Base-by-base conservation (phyloP, 2,888 invertebrate species). In the Ophonus ardosiacus region DNA sequence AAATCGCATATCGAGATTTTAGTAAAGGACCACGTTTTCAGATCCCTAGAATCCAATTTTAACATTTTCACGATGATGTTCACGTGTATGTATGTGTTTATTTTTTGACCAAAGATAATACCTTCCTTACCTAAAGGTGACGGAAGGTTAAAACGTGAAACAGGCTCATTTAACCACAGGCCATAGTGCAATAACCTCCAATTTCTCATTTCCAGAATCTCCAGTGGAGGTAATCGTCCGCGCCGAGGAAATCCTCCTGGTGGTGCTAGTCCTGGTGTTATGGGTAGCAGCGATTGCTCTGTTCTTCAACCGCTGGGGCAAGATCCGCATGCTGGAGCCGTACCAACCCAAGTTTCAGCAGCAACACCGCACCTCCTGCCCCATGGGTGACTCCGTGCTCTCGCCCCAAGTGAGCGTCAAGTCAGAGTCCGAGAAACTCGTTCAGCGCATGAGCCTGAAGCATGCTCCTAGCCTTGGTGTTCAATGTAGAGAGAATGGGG, bases 271-370 rank as follows among this genome's bases (percentile, higher is more conserved):
- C 31, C 92, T 98, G 21, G 93, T 97, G 71, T 94, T 97, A 13
- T 98, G 98, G 98, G 96, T 96, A 82, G 97, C 96, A 0, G 97
- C 97, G 86, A 97, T 97, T 86, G 96, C 96, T 2, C 93, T 97
- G 65, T 98, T 98, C 93, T 97, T 98, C 93, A 97, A 98, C 92
- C 96, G 97, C 87, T 98, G 97, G 97, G 97, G 97, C 89, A 97
- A 98, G 93, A 98, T 98, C 90, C 95, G 97, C 87, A 97, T 97
- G 97, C 91, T 97, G 91, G 97, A 97, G 90, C 97, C 97, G 0
- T 97, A 97, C 91, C 97, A 97, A 89, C 97, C 97, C 0, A 97
- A 97, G 91, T 97, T 97, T 90, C 96, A 96, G 89, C 96, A 96
- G 88, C 95, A 96, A 88, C 97, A 97, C 91, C 93, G 97, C 87